A percentile compares a stretch with the other conserved stretches of the same genome.
Evolutionary conservation across 2,797 vertebrate genomes (phyloP).

Genomic region (Rachycentron canadum): DNA sequence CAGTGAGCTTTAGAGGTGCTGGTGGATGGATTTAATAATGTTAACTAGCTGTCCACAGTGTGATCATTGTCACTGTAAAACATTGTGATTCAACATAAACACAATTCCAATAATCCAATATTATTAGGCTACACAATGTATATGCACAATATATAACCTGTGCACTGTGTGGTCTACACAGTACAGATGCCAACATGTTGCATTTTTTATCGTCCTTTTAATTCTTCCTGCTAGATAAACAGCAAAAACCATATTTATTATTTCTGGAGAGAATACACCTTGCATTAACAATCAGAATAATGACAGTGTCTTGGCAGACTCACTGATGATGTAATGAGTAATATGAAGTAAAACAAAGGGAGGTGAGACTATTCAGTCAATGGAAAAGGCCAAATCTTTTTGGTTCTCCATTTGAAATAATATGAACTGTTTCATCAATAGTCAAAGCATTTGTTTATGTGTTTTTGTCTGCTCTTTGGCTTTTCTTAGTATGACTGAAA

Average conservation of each 20-base stretch:
- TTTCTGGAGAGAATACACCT: conserved; percentile 1
- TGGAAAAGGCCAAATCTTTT: conserved; percentile 56
- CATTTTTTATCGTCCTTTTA: neutral
- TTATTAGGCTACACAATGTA: neutral
- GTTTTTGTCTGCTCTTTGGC: conserved; percentile 26
- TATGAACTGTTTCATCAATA: conserved; percentile 23
- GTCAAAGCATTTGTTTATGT: conserved; percentile 26
- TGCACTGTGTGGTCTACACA: neutral
- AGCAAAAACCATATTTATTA: neutral
- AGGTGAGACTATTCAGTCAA: conserved; percentile 53
- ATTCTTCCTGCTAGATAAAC: conserved; percentile 7
- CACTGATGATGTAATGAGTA: conserved; percentile 34
- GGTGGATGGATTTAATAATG: neutral
- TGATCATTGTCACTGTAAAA: conserved; percentile 1
- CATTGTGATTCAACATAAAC: neutral
- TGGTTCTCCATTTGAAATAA: conserved; percentile 33
- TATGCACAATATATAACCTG: neutral
- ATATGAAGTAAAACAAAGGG: conserved; percentile 38
- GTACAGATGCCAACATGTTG: neutral
- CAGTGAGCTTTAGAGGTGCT: neutral
- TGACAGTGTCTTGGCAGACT: conserved; percentile 38
- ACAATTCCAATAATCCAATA: neutral
- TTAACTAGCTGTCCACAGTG: neutral
- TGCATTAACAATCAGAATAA: conserved; percentile 27
- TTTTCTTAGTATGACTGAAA: conserved; percentile 30